Evolutionary conservation across 2,888 invertebrate genomes (phyloP), one percentile per base, ranked within the genome.

Genomic region (Scelioninae gen. 2): DNA sequence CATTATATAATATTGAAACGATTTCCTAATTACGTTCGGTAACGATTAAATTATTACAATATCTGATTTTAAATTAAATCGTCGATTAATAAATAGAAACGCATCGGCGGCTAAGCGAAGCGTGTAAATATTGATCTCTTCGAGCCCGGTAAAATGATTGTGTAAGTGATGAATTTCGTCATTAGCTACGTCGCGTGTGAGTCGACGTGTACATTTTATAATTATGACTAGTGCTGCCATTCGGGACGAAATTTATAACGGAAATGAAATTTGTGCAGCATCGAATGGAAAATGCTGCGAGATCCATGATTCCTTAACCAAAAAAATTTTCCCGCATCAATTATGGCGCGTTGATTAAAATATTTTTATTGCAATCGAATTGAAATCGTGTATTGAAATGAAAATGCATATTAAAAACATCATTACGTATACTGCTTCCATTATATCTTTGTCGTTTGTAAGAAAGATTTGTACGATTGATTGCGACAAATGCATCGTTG

Each of bases 191-290:
- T 31, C 33, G 37, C 39, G 39, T 33, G 52, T 37, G 18, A 13
- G 35, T 2, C 11, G n/a, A 7, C 31, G 10, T 39, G 16, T 31
- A 37, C 28, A 46, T 39, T 67, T 57, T 33, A 67, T 67, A 46
- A 67, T 57, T 48, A 39, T 22, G 33, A 68, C 18, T 52, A 45
- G 52, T 68, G 28, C 52, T 16, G 37, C 28, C 41, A 58, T 68
- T 58, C 67, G 48, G 2, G 13, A 37, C 37, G 57, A 68, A 68
- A 68, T 68, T 68, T 58, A 58, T 58, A 41, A 37, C 13, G 46
- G 60, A 69, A 53, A 61, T 61, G 67, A 50, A 58, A 67, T 58
- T 67, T 67, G 50, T 35, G 58, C 50, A n/a, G 31, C 39, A 39
- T 58, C 58, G 35, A 41, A 48, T 58, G 50, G 33, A 31, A 57